These are phyloP conservation scores for Dryoscopus gambensis DNA, from an alignment of 2,113 vertebrate genomes.

Conservation along the genomic window DNA sequence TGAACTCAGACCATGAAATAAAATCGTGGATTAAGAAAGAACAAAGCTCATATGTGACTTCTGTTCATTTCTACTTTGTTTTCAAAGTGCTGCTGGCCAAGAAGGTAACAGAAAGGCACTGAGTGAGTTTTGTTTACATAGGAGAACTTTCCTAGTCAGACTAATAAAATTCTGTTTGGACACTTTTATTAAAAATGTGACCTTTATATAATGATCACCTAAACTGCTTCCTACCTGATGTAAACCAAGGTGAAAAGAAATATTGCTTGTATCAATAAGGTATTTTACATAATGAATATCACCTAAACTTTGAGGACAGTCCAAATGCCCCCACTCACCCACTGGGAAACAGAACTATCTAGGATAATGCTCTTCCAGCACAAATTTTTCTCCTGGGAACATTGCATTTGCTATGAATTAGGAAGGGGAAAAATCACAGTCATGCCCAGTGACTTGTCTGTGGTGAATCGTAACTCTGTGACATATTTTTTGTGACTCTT, in stretches of 20 bases:
- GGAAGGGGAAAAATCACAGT: not conserved
- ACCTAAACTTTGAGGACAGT: not conserved
- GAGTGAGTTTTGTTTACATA: not conserved
- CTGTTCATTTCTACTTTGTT: not conserved
- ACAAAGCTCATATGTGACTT: not conserved
- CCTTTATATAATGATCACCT: not conserved
- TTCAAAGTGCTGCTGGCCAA: not conserved
- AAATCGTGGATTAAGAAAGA: not conserved
- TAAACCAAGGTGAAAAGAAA: not conserved
- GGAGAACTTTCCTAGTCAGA: not conserved
- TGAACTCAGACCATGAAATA: not conserved
- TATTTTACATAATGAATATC: not conserved
- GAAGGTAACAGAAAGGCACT: not conserved
- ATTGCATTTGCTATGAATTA: not conserved
- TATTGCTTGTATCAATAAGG: not conserved
- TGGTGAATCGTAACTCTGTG: not conserved
- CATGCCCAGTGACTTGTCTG: fast-evolving
- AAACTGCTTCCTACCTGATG: not conserved
- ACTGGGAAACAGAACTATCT: not conserved
- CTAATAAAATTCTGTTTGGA: not conserved
- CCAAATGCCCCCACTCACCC: not conserved
- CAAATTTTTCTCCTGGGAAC: not conserved
- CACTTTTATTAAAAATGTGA: not conserved
- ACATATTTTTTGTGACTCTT: not conserved
- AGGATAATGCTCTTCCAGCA: not conserved